Percentiles rank a stretch among this genome's conserved stretches.
These are phyloP conservation scores for Illadopsis cleaveri DNA, from an alignment of 2,113 vertebrate species.

Conservation along the genomic window DNA sequence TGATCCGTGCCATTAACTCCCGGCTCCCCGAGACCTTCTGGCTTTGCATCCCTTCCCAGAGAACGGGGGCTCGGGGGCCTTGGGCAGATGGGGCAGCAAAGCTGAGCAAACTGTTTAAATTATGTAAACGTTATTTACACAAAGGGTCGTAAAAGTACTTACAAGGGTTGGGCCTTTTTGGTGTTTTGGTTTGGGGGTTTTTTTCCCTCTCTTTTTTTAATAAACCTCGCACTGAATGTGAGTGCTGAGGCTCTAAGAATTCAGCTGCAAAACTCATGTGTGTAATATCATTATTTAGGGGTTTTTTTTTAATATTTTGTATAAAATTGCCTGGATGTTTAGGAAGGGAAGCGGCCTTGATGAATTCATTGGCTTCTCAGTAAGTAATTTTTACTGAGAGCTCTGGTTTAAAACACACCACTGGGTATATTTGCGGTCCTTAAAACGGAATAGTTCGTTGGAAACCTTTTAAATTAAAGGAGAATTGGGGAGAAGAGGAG, in stretches of 20 bases:
- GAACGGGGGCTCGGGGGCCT: conserved; percentile 70
- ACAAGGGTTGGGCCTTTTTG: too few species aligned
- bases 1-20: conserved; percentile 77
- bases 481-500: neutral
- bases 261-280: neutral
- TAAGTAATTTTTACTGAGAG: conserved; percentile 59
- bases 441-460: neutral
- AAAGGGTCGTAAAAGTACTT: conserved; percentile 49
- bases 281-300: neutral
- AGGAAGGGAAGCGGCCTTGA: conserved; percentile 7
- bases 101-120: conserved; percentile 83
- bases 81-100: conserved; percentile 76
- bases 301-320: neutral
- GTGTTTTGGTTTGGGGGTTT: neutral
- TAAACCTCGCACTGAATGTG: conserved; percentile 40
- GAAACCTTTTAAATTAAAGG: conserved; percentile 21
- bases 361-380: conserved; percentile 57
- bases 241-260: neutral
- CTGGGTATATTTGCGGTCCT: conserved; percentile 32
- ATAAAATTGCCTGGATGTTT: neutral
- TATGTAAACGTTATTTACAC: conserved; percentile 88
- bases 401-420: conserved; percentile 32
- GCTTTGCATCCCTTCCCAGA: conserved; percentile 63
- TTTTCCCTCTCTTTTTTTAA: conserved; percentile 39
- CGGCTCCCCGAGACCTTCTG: conserved; percentile 64